Conservation (phyloP, 2,113 vertebrate species). For the Ailurus styani region DNA sequence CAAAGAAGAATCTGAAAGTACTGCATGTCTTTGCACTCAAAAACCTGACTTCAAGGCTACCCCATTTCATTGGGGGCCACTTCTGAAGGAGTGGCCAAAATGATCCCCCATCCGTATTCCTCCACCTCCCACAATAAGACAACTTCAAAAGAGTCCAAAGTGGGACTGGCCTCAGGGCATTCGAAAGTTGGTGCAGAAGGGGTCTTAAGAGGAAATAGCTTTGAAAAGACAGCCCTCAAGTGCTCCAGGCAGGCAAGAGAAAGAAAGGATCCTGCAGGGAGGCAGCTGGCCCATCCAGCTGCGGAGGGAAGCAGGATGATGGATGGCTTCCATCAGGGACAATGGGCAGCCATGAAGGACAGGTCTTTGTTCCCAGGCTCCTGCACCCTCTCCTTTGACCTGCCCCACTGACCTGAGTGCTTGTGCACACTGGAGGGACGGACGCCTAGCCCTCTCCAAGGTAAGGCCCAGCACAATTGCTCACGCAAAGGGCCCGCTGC, state of each 20-base stretch:
- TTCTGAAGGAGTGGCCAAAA: not conserved
- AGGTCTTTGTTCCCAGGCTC: slow-evolving; percentile 71
- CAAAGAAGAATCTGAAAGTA: not conserved
- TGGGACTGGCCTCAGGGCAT: slow-evolving; percentile 18
- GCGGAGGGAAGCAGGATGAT: slow-evolving; percentile 66
- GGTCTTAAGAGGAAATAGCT: slow-evolving; percentile 53
- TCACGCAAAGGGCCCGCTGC: not conserved
- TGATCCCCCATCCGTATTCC: not conserved
- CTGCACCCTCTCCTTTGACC: slow-evolving; percentile 69
- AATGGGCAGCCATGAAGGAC: slow-evolving; percentile 36
- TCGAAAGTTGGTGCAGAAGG: slow-evolving; percentile 31
- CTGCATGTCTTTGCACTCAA: not conserved
- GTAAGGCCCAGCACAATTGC: not conserved
- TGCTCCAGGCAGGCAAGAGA: slow-evolving; percentile 21
- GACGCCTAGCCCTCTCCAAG: not conserved
- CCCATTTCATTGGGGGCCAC: not conserved
- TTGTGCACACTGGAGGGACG: not conserved
- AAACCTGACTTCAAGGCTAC: not conserved
- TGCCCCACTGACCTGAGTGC: slow-evolving; percentile 50
- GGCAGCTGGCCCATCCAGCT: slow-evolving; percentile 79
- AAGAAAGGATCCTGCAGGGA: slow-evolving; percentile 36
- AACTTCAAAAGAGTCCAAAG: slow-evolving; percentile 46
- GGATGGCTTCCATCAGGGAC: slow-evolving; percentile 76
- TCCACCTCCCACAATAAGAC: not conserved
- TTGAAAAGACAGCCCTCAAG: slow-evolving; percentile 61